phyloP scores from a whole-genome alignment of 2,113 vertebrate genomes.

The Clinocottus analis region DNA sequence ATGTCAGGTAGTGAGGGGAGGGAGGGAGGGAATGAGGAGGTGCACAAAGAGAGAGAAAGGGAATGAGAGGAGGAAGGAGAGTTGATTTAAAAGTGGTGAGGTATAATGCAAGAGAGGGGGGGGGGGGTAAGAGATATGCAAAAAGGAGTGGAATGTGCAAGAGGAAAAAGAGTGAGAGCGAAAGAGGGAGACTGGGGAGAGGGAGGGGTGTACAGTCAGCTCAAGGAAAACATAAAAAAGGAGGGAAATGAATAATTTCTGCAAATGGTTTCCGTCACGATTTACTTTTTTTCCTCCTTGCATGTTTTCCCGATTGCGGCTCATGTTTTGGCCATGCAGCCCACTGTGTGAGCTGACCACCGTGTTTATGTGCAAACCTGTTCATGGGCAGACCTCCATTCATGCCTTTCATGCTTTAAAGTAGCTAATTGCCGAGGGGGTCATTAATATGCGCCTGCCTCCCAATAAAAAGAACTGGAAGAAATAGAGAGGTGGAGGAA shows the following conservation, averaged over 20 bases:
- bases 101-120: conserved; percentile 41
- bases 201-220: conserved; percentile 76
- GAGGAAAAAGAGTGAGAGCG: conserved; percentile 72
- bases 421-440: conserved; percentile 61
- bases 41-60: conserved; percentile 30
- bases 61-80: conserved; percentile 42
- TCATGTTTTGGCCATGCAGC: conserved; percentile 67
- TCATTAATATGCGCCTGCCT: conserved; percentile 57
- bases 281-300: conserved; percentile 58
- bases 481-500: conserved; percentile 37
- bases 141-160: conserved; percentile 76
- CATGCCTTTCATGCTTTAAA: conserved; percentile 63
- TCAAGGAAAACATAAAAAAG: conserved; percentile 81
- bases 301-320: conserved; percentile 69
- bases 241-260: conserved; percentile 84
- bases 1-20: conserved; percentile 81
- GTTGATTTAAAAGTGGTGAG: conserved; percentile 71
- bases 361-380: conserved; percentile 82
- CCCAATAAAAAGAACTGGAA: conserved; percentile 37
- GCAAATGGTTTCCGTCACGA: conserved; percentile 79
- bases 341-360: conserved; percentile 64
- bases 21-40: conserved; percentile 63
- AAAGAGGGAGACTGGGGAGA: conserved; percentile 65
- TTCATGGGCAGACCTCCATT: conserved; percentile 68
- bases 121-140: conserved; percentile 73